Evolutionary conservation across 2,888 invertebrate species (phyloP).

Genomic region (Xestia c-nigrum): DNA sequence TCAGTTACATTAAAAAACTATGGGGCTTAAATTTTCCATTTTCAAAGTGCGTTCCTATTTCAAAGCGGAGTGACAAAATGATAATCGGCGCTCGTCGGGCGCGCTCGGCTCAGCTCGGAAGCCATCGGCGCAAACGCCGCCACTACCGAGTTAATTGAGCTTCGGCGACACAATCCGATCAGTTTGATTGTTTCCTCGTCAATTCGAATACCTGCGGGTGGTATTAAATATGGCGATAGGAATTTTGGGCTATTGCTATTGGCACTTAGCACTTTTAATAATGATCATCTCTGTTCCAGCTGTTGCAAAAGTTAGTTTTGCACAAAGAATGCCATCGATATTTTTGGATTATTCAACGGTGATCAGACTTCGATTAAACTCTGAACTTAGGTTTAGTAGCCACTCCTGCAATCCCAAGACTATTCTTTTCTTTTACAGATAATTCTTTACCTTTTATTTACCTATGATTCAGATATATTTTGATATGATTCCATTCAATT

Average conservation of each 20-base stretch:
- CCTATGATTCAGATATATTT: too few species aligned
- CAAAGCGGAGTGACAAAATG: constrained; percentile 40
- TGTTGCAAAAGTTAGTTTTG: background rate
- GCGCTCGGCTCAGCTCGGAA: constrained; percentile 35
- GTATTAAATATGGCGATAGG: constrained; percentile 42
- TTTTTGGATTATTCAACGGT: background rate
- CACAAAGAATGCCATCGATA: background rate
- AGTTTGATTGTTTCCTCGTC: constrained; percentile 68
- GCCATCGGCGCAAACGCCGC: constrained; percentile 57
- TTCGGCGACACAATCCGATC: constrained; percentile 68
- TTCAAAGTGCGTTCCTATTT: constrained; percentile 57
- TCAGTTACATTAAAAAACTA: constrained; percentile 39
- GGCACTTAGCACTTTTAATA: background rate
- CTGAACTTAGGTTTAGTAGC: background rate
- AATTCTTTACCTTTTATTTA: background rate
- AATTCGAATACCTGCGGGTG: constrained; percentile 51
- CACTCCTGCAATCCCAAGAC: background rate
- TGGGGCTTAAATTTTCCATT: constrained; percentile 66
- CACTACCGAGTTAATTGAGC: constrained; percentile 60
- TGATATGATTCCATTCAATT: background rate
- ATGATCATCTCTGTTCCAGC: background rate
- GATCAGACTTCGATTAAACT: background rate
- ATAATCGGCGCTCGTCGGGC: constrained; percentile 34
- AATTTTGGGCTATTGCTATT: constrained; percentile 46
- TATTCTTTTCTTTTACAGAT: background rate